Percentiles rank a stretch among this genome's conserved stretches.
These are phyloP conservation scores for Tetrax tetrax DNA, from an alignment of 2,113 vertebrate species.

Conservation along the genomic window DNA sequence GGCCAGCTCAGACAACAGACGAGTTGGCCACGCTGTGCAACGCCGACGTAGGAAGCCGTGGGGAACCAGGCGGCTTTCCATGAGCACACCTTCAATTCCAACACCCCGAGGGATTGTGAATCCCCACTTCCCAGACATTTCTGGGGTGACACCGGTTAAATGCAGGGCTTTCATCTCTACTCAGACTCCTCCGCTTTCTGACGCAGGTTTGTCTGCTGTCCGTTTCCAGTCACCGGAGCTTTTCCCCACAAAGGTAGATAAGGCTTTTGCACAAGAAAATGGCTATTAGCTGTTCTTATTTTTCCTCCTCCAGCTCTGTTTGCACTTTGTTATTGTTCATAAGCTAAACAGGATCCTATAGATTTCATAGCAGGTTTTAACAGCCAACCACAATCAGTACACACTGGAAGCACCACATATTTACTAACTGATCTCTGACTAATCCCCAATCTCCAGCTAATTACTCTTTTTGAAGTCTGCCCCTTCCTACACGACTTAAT, in stretches of 20 bases:
- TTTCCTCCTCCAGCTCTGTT: neutral
- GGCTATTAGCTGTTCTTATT: neutral
- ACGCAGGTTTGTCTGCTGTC: neutral
- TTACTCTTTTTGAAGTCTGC: neutral
- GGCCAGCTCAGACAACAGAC: neutral
- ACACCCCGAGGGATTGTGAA: rapidly evolving
- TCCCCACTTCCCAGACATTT: neutral
- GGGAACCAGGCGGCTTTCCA: neutral
- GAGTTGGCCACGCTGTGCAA: rapidly evolving
- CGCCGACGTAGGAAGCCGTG: rapidly evolving
- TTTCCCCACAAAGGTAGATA: neutral
- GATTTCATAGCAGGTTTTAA: neutral
- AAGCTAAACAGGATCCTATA: neutral
- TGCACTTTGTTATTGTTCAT: neutral
- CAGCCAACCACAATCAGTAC: neutral
- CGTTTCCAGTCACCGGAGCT: neutral
- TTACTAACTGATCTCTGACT: neutral
- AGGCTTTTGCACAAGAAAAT: neutral
- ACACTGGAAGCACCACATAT: neutral
- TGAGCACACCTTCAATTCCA: rapidly evolving
- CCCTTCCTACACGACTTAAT: neutral
- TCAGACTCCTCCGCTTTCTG: neutral
- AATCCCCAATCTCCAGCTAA: neutral
- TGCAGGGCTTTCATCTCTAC: rapidly evolving
- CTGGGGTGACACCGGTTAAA: neutral